Evolutionary conservation across 1,140 invertebrate species (phyloP), one percentile per base, ranked within the genome.

Genomic region (Marisa cornuarietis): DNA sequence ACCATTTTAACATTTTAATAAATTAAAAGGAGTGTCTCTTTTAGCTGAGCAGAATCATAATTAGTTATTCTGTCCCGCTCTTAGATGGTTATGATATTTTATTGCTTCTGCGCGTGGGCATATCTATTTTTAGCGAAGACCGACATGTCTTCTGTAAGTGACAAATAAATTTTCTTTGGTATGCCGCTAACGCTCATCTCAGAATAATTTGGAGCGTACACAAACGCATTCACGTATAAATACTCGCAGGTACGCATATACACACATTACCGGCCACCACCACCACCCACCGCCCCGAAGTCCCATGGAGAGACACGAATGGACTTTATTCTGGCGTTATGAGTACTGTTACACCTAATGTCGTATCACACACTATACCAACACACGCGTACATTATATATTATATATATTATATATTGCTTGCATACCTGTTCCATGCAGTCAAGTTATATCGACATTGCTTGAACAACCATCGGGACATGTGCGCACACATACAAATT

Each of bases 211-310:
- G 31, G 31, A 42, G 42, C 66, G 42, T 42, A 69, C 66, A 69
- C 66, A 69, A n/a, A 69, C 66, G 24, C 66, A 69, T 42, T 31
- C 66, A 69, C 66, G 42, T 42, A 69, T 13, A 69, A 24, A 69
- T 31, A 69, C 66, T 31, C 66, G 42, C 66, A 69, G 16, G 24
- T 6, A 65, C 62, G 24, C 62, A 65, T 6, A 65, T 24, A 65
- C 62, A 65, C 62, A n/a, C n/a, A n/a, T n/a, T n/a, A n/a, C n/a
- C n/a, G n/a, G n/a, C n/a, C n/a, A n/a, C n/a, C n/a, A 65, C 18
- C 2, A 20, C 18, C 62, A 65, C 62, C 2, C 7, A 65, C 62
- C 14, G 3, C 2, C 62, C 18, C 62, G 24, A 6, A 4, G 3
- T 4, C 62, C 2, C 62, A 65, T 24, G 24, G 62, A 2, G 18